A percentile compares a stretch with the other conserved stretches of the same genome.
Evolutionary conservation across 2,888 invertebrate species (phyloP).

Genomic region (Axea sp.): DNA sequence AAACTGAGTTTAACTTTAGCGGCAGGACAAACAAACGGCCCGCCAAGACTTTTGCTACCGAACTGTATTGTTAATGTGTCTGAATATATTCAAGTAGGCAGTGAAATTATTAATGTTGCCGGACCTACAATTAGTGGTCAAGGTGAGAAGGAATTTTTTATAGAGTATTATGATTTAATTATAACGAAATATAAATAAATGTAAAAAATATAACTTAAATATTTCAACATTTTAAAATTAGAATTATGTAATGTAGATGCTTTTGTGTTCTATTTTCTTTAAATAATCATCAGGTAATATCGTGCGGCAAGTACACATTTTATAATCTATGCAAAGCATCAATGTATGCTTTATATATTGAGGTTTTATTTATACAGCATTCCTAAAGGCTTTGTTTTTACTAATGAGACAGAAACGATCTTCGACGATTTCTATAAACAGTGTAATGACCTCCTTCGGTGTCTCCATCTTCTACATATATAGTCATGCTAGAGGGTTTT

Average conservation of each 20-base stretch:
- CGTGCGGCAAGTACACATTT: too few species aligned
- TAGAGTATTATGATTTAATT: too few species aligned
- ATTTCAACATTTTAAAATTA: too few species aligned
- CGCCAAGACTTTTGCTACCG: conserved; percentile 89
- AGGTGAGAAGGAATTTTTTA: conserved; percentile 81
- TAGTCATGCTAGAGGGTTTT: conserved; percentile 55
- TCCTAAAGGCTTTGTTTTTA: conserved; percentile 30
- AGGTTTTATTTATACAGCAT: too few species aligned
- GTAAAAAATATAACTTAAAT: too few species aligned
- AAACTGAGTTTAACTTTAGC: conserved; percentile 84
- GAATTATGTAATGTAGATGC: too few species aligned
- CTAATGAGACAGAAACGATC: conserved; percentile 44
- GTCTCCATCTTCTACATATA: conserved; percentile 60
- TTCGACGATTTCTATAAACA: conserved; percentile 44
- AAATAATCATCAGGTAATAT: too few species aligned
- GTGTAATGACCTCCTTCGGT: conserved; percentile 58
- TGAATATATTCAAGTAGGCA: conserved; percentile 88
- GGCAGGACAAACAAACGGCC: conserved; percentile 88
- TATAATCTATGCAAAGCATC: conserved; percentile 15
- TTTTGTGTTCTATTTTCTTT: too few species aligned
- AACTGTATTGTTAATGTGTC: conserved; percentile 88
- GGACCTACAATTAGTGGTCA: conserved; percentile 86
- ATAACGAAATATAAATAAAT: too few species aligned
- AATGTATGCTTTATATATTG: too few species aligned
- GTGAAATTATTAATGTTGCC: conserved; percentile 88